Conservation (phyloP, 2,888 invertebrate genomes). For the Gibbula magus region DNA sequence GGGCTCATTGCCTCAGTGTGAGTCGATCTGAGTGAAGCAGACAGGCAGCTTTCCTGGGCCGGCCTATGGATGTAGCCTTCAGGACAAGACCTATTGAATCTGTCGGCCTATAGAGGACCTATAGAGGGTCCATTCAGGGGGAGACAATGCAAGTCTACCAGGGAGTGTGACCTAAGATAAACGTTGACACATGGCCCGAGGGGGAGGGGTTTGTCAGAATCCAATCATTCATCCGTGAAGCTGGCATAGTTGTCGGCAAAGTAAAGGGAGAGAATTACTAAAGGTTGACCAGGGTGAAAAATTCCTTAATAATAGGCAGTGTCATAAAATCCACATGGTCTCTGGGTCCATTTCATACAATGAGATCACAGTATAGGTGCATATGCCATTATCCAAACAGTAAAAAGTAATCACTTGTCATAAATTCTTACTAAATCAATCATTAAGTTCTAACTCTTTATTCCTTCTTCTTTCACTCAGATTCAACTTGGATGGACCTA, state of each 20-base stretch:
- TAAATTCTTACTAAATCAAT: constrained; percentile 8
- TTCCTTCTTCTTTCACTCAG: constrained; percentile 3
- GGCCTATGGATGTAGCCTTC: no score
- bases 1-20: no score
- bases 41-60: no score
- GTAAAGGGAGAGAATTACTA: constrained; percentile 16
- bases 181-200: constrained; percentile 12
- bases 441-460: not conserved
- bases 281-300: not conserved
- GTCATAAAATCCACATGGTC: constrained; percentile 13
- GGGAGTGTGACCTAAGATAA: constrained; percentile 20
- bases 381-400: not conserved
- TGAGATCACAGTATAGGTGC: not conserved
- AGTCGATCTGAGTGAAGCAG: no score
- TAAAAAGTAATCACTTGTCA: constrained; percentile 5
- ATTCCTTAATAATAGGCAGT: constrained; percentile 10
- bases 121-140: not conserved
- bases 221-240: not conserved
- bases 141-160: not conserved
- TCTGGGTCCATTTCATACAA: not conserved
- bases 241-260: not conserved
- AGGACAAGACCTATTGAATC: not conserved
- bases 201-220: not conserved
- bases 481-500: no score
- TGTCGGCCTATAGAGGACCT: no score